Conservation (phyloP, 2,888 invertebrate species). For the Cordilura impudica region DNA sequence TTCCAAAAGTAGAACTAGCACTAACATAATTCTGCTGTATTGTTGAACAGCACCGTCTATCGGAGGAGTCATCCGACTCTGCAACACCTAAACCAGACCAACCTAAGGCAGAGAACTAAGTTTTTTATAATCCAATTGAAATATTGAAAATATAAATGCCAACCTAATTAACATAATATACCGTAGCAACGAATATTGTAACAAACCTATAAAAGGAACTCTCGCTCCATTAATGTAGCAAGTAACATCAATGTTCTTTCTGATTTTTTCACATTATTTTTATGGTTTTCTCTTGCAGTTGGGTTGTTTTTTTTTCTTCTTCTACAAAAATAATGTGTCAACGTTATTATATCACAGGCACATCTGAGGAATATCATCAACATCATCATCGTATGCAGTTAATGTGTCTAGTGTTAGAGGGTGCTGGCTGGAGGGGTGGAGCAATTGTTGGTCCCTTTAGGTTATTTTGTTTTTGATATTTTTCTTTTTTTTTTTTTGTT, state of each 20-base stretch:
- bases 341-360: slow-evolving; percentile 25
- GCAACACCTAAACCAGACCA: no score
- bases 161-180: not conserved
- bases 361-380: slow-evolving; percentile 46
- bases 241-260: slow-evolving; percentile 25
- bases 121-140: not conserved
- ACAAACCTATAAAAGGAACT: slow-evolving; percentile 70
- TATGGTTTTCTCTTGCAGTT: not conserved
- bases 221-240: slow-evolving; percentile 71
- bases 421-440: not conserved
- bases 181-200: not conserved
- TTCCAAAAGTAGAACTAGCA: no score
- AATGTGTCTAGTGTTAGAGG: slow-evolving; percentile 8
- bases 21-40: no score
- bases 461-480: slow-evolving; percentile 7
- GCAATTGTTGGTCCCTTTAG: slow-evolving; percentile 48
- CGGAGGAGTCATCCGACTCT: no score
- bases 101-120: no score
- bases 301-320: not conserved
- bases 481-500: not conserved
- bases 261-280: not conserved
- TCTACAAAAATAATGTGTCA: slow-evolving; percentile 35
- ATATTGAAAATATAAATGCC: slow-evolving; percentile 32
- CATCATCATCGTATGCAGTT: slow-evolving; percentile 51
- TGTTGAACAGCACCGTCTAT: no score